Evolutionary conservation across 2,888 invertebrate genomes (phyloP).

Genomic region (Tenthredo scrophulariae): DNA sequence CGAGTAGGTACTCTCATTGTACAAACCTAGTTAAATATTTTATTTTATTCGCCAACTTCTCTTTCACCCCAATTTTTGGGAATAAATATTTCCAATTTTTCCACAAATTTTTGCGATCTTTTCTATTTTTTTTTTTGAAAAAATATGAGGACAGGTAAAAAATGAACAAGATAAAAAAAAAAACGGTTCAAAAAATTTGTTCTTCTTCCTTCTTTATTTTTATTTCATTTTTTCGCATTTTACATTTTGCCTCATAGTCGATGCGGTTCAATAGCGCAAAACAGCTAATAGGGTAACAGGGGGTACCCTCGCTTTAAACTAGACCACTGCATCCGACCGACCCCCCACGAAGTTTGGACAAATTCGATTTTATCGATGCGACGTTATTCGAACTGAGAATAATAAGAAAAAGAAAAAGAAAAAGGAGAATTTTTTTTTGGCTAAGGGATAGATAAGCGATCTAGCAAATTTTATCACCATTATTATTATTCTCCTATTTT

Average conservation of each 20-base stretch:
- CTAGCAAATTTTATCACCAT: background rate
- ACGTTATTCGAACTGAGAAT: background rate
- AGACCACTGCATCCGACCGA: constrained; percentile 13
- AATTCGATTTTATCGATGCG: constrained; percentile 69
- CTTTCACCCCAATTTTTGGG: no score
- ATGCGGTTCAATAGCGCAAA: background rate
- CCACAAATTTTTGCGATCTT: no score
- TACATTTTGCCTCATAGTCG: background rate
- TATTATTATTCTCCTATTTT: background rate
- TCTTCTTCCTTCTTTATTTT: background rate
- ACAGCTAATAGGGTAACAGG: background rate
- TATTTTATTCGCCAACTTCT: background rate
- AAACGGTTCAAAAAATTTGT: background rate
- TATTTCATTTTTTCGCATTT: background rate
- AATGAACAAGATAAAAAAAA: no score
- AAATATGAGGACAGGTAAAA: no score
- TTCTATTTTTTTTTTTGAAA: no score
- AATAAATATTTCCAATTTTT: no score
- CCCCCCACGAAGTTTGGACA: constrained; percentile 67
- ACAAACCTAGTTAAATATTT: background rate
- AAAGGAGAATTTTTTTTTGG: background rate
- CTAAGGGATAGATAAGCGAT: background rate
- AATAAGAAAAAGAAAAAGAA: background rate
- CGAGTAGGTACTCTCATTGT: background rate
- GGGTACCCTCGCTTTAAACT: background rate